Percentiles rank a stretch among this genome's conserved stretches.
These are phyloP conservation scores for Tamandua tetradactyla DNA, from an alignment of 2,797 vertebrate genomes.

Conservation along the genomic window DNA sequence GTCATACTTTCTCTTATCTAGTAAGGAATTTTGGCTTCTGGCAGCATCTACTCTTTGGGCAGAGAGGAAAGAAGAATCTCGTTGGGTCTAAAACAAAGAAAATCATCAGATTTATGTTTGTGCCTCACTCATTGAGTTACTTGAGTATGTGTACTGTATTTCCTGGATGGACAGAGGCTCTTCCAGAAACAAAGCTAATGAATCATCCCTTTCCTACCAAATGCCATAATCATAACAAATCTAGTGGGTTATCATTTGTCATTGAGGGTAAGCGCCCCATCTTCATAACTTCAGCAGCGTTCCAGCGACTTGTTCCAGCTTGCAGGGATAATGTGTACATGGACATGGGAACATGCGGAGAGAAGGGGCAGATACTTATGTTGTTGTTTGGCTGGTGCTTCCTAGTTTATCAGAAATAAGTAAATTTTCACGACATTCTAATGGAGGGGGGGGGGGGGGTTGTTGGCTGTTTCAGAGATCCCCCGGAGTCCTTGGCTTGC, in stretches of 20 bases:
- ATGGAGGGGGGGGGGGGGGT: too few relatives aligned
- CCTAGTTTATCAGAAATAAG: not conserved
- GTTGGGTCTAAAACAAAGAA: slow-evolving; percentile 81
- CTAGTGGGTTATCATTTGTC: not conserved
- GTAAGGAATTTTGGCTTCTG: slow-evolving; percentile 74
- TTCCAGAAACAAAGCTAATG: not conserved
- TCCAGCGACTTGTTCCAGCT: not conserved
- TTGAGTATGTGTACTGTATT: not conserved
- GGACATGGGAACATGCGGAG: not conserved
- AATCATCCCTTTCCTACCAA: too few relatives aligned
- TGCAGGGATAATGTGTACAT: not conserved
- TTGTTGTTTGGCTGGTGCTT: not conserved
- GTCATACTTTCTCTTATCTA: not conserved
- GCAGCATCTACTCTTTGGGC: slow-evolving; percentile 75
- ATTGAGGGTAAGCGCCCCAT: not conserved
- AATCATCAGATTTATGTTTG: slow-evolving; percentile 63
- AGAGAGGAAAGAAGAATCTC: slow-evolving; percentile 78
- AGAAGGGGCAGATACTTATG: not conserved
- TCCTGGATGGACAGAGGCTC: not conserved
- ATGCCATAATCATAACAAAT: not conserved
- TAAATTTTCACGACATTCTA: not conserved
- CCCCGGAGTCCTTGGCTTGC: not conserved
- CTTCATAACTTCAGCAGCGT: not conserved
- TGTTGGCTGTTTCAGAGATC: not conserved
- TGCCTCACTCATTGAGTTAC: not conserved